Conservation (phyloP, 2,797 vertebrate genomes). For the Fundulus diaphanus region DNA sequence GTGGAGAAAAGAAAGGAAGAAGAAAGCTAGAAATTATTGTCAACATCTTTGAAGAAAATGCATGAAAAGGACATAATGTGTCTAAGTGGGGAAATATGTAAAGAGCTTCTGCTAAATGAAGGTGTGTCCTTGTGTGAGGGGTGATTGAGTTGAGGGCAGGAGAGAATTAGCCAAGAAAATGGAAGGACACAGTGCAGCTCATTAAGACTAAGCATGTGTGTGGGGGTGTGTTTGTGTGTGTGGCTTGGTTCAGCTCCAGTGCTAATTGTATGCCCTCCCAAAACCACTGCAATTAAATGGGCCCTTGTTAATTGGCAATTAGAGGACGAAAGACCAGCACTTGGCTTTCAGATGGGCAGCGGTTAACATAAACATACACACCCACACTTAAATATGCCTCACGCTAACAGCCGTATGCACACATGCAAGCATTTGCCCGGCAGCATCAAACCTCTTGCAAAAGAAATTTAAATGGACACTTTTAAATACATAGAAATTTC, state of each 20-base stretch:
- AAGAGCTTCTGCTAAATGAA: slow-evolving; percentile 26
- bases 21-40: slow-evolving; percentile 25
- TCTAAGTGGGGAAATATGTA: slow-evolving; percentile 18
- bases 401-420: slow-evolving; percentile 16
- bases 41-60: slow-evolving; percentile 9
- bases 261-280: slow-evolving; percentile 74
- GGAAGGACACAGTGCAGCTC: slow-evolving; percentile 48
- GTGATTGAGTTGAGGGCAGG: slow-evolving; percentile 11
- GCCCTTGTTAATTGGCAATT: slow-evolving; percentile 75
- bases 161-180: slow-evolving; percentile 37
- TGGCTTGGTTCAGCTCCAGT: slow-evolving; percentile 64
- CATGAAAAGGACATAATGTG: slow-evolving; percentile 19
- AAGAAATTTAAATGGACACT: not conserved
- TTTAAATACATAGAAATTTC: not conserved
- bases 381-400: slow-evolving; percentile 16
- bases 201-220: slow-evolving; percentile 51
- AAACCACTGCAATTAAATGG: slow-evolving; percentile 72
- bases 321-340: slow-evolving; percentile 64
- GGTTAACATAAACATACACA: slow-evolving; percentile 36
- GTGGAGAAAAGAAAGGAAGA: not conserved
- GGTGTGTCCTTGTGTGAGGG: slow-evolving; percentile 6
- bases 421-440: slow-evolving; percentile 5
- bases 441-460: slow-evolving; percentile 24
- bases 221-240: slow-evolving; percentile 19
- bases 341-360: slow-evolving; percentile 56